Conservation (phyloP, 2,888 invertebrate genomes). For the Pollenia amentaria region DNA sequence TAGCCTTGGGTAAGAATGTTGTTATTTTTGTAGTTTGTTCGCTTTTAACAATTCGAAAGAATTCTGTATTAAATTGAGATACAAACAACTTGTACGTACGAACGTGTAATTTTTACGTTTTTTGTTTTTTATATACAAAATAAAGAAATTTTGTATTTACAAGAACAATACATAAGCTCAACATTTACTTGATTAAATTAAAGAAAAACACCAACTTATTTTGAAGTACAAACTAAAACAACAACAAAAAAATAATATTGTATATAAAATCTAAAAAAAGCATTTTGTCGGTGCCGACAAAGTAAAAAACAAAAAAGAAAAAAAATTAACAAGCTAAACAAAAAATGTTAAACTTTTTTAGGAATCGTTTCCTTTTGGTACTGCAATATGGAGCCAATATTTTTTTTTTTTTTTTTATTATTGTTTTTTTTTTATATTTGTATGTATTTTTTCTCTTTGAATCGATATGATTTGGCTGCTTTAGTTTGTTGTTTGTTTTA, state of each 20-base stretch:
- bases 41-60: slow-evolving; percentile 15
- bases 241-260: too few species aligned
- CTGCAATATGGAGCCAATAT: slow-evolving; percentile 66
- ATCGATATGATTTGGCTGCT: slow-evolving; percentile 30
- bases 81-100: slow-evolving; percentile 34
- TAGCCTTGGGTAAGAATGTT: slow-evolving; percentile 55
- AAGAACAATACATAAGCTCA: slow-evolving; percentile 23
- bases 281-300: slow-evolving; percentile 54
- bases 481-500: slow-evolving; percentile 33
- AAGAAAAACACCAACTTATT: slow-evolving; percentile 38
- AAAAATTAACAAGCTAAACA: slow-evolving; percentile 19
- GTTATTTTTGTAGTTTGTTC: slow-evolving; percentile 8
- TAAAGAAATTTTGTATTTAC: slow-evolving; percentile 18
- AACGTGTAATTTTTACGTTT: slow-evolving; percentile 9
- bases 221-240: slow-evolving; percentile 39
- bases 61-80: slow-evolving; percentile 59
- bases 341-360: slow-evolving; percentile 42
- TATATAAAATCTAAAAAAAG: slow-evolving; percentile 33
- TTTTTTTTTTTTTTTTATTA: slow-evolving; percentile 12
- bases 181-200: slow-evolving; percentile 56
- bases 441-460: neutral
- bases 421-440: slow-evolving; percentile 4
- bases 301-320: neutral
- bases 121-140: slow-evolving; percentile 11
- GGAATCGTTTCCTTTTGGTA: slow-evolving; percentile 41